Conservation (phyloP, 2,888 invertebrate genomes). For the Lagria hirta region DNA sequence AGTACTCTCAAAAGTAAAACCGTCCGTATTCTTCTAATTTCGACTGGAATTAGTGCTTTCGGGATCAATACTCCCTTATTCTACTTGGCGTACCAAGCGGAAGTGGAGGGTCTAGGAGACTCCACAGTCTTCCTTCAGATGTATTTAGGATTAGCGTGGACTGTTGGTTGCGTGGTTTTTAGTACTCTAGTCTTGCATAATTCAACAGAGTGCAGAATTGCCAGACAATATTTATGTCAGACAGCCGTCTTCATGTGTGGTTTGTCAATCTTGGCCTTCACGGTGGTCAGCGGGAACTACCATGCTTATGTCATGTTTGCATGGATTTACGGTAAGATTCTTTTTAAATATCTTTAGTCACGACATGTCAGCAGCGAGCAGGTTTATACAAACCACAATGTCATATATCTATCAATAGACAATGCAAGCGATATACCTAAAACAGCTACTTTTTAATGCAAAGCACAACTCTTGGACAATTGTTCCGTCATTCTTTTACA, state of each 20-base stretch:
- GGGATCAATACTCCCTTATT: slow-evolving; percentile 86
- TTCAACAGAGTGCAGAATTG: slow-evolving; percentile 81
- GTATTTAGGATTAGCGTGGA: slow-evolving; percentile 81
- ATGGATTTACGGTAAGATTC: slow-evolving; percentile 71
- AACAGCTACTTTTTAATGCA: too few species aligned
- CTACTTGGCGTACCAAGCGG: slow-evolving; percentile 77
- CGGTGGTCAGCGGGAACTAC: slow-evolving; percentile 74
- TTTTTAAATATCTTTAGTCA: too few species aligned
- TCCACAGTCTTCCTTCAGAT: slow-evolving; percentile 60
- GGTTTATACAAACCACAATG: too few species aligned
- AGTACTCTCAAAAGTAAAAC: slow-evolving; percentile 82
- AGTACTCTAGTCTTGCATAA: slow-evolving; percentile 81
- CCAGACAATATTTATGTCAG: slow-evolving; percentile 81
- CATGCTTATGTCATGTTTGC: slow-evolving; percentile 78
- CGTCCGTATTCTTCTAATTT: slow-evolving; percentile 77
- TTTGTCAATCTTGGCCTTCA: slow-evolving; percentile 73
- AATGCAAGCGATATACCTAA: too few species aligned
- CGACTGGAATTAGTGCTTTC: slow-evolving; percentile 77
- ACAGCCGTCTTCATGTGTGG: slow-evolving; percentile 79
- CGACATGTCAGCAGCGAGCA: too few species aligned
- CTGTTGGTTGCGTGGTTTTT: slow-evolving; percentile 77
- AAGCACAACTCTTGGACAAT: too few species aligned
- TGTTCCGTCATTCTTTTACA: too few species aligned
- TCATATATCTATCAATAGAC: too few species aligned
- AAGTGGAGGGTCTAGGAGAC: slow-evolving; percentile 67